Percentiles rank a stretch among this genome's conserved stretches.
These are phyloP conservation scores for Netelia melanura DNA, from an alignment of 2,888 invertebrate species.

Conservation along the genomic window DNA sequence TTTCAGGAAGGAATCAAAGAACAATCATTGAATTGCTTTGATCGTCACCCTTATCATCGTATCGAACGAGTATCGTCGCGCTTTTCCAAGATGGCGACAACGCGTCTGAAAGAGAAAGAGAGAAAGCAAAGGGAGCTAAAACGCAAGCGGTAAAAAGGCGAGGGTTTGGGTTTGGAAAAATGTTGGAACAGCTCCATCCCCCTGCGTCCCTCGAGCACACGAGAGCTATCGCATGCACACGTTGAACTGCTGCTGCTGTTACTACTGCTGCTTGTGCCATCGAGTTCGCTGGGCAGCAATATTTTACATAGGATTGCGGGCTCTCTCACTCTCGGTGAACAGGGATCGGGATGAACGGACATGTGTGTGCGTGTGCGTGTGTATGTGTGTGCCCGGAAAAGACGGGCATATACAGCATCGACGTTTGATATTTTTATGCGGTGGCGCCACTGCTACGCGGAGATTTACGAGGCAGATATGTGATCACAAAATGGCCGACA, in stretches of 20 bases:
- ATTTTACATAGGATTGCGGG: conserved; percentile 83
- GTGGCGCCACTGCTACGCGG: conserved; percentile 79
- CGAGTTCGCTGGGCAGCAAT: conserved; percentile 80
- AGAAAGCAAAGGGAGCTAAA: conserved; percentile 4
- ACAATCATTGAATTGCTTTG: neutral
- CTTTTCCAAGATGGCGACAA: conserved; percentile 46
- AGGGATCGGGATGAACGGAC: neutral
- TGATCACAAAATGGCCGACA: conserved; percentile 85
- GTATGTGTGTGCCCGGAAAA: neutral
- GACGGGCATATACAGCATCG: conserved; percentile 78
- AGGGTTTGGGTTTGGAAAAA: conserved; percentile 60
- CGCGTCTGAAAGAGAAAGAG: conserved; percentile 11
- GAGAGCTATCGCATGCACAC: conserved; percentile 54
- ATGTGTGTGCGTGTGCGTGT: conserved; percentile 52
- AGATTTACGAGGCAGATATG: conserved; percentile 85
- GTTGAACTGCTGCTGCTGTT: conserved; percentile 32
- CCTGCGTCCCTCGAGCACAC: conserved; percentile 16
- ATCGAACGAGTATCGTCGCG: neutral
- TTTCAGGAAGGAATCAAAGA: neutral
- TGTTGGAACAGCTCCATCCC: conserved; percentile 57
- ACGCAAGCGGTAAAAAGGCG: conserved; percentile 15
- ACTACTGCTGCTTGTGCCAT: conserved; percentile 56
- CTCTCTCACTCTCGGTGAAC: conserved; percentile 61
- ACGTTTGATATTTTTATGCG: conserved; percentile 85
- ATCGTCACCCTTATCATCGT: too few relatives aligned